Base-by-base conservation (phyloP, 2,113 vertebrate genomes). In the Pimephales promelas region DNA sequence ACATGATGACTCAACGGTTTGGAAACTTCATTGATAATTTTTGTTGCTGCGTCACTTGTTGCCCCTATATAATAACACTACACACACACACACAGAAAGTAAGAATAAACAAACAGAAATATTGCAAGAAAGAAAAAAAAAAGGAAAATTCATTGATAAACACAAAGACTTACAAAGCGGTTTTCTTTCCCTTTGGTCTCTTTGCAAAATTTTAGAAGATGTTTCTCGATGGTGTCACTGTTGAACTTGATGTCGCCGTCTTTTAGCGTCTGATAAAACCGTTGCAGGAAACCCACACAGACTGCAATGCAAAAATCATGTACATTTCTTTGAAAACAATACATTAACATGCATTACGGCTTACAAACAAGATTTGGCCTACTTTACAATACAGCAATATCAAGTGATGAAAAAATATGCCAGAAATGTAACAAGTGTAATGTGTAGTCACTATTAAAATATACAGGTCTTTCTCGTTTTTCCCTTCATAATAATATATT, bases 11-110 rank as follows among this genome's bases (percentile, higher is more conserved):
- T 97, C 87, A 99, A 90, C 0, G 98, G 98, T 89, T 95, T 98
- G 7, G 98, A 97, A 14, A 99, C 96, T 87, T 99, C 98, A 0
- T 98, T 98, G 89, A 95, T 94, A 0, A 99, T 99, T 93, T 98
- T 99, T 61, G 98, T 99, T 88, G 98, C 98, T 1, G 98, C 98
- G 75, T 99, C 98, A 11, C 91, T 95, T 26, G 98, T 99, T 18
- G 96, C 98, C 18, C 98, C 98, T 28, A 99, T 92, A 74, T 99
- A 99, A 91, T 99, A 99, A 89, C 98, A 99, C 98, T 99, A 71
- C 89, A 64, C n/a, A 28, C 5, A 72, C 47, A 66, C 64, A 36
- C 1, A 71, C 10, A 24, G 45, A 18, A 24, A 68, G 5, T 22
- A 10, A 22, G 2, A 11, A 66, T 26, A 22, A 22, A 31, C 10